Base-by-base conservation (phyloP, 2,888 invertebrate genomes). In the Nomada ruficornis region DNA sequence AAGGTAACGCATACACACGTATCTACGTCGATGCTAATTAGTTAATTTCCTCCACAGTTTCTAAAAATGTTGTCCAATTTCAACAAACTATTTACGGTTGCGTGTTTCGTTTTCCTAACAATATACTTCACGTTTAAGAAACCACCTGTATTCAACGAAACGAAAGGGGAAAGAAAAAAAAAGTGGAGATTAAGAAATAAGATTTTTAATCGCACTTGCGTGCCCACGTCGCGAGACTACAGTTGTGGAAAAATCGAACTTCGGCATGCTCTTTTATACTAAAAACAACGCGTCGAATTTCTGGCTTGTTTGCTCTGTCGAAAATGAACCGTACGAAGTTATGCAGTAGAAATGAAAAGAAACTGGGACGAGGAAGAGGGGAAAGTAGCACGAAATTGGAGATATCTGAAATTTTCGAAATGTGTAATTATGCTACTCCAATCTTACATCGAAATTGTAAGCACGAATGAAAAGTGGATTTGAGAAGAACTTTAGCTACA, bases 161-260 rank as follows among this genome's bases (percentile, higher is more conserved):
- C 10, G 23, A 50, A 50, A 54, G 47, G 59, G 47, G 26, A 69
- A 18, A 15, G 23, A 50, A 50, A 54, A 57, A 57, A 67, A 36
- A 13, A 1, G 23, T n/a, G 1, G 15, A 29, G 15, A 57, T 13
- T 15, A 15, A 67, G 15, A 15, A 57, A 55, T 63, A 23, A 57
- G 77, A 83, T 78, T 83, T 71, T 83, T 71, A 67, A 86, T 80
- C 83, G 77, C 75, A 57, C 80, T 73, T 79, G 77, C 54, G 50
- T 54, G 72, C 54, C 57, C 29, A 55, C 63, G 47, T 59, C 60
- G 63, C 50, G 29, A 74, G 4, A 26, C 11, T n/a, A 15, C 42
- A 57, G 13, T 36, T 64, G 57, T 42, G 70, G 54, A 52, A 68
- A 82, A 79, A 52, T 76, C 57, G 72, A 57, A 36, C 83, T 77